These are phyloP conservation scores for Hybognathus amarus DNA, from an alignment of 2,797 vertebrate species.

Conservation along the genomic window DNA sequence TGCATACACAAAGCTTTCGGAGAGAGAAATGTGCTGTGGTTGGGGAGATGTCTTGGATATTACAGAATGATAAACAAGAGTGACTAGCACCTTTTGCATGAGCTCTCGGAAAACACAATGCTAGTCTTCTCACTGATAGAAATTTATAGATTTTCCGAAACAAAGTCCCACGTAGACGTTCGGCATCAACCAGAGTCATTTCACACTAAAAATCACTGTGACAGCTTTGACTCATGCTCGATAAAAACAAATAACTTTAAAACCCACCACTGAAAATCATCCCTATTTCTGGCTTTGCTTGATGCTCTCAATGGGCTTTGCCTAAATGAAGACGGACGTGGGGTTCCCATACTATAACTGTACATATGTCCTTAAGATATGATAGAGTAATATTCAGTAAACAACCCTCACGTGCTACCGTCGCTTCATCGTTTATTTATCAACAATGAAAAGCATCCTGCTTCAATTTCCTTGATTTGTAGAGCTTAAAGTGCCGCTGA, in stretches of 20 bases:
- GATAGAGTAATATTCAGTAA: conserved; percentile 29
- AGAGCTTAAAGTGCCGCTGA: conserved; percentile 89
- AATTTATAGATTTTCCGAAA: conserved; percentile 32
- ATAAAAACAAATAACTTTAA: conserved; percentile 55
- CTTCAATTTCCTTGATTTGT: conserved; percentile 71
- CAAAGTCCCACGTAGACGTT: conserved; percentile 19
- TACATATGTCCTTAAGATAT: conserved; percentile 39
- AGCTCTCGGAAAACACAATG: conserved; percentile 83
- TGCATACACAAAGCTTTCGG: conserved; percentile 89
- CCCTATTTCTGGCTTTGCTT: conserved; percentile 43
- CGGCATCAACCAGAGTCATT: conserved; percentile 45
- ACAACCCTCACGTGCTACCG: conserved; percentile 13
- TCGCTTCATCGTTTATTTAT: conserved; percentile 33
- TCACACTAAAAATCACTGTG: conserved; percentile 41
- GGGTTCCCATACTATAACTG: conserved; percentile 45
- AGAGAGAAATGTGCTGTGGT: conserved; percentile 74
- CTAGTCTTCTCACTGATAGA: conserved; percentile 53
- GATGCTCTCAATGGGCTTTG: conserved; percentile 33
- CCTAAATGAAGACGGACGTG: conserved; percentile 26
- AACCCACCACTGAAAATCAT: conserved; percentile 48
- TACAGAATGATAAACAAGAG: conserved; percentile 68
- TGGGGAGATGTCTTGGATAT: conserved; percentile 75
- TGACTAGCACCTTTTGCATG: conserved; percentile 84
- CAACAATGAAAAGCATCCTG: conserved; percentile 25
- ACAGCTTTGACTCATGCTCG: conserved; percentile 58